Evolutionary conservation across 2,113 vertebrate species (phyloP).

Genomic region (Oncorhynchus nerka): DNA sequence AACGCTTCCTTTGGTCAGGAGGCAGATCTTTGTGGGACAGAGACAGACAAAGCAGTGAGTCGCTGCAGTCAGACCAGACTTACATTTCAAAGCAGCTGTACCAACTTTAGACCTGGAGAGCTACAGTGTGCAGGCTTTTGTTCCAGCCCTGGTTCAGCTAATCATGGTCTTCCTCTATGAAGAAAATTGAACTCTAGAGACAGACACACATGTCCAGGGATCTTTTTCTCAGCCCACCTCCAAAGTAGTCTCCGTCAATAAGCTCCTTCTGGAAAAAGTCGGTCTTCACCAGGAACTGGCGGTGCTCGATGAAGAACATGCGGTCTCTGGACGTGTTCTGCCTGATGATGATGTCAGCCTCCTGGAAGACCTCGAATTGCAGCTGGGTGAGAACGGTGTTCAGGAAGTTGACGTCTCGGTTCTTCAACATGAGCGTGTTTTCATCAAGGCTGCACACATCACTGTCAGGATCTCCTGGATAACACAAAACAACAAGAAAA

Average conservation of each 20-base stretch:
- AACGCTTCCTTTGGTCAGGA: conserved; percentile 66
- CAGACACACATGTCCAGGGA: too few relatives aligned
- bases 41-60: background rate
- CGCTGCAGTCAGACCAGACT: too few relatives aligned
- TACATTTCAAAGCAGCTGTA: too few relatives aligned
- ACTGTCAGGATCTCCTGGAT: conserved; percentile 58
- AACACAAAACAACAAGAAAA: too few relatives aligned
- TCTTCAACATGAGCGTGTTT: conserved; percentile 65
- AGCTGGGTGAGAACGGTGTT: conserved; percentile 51
- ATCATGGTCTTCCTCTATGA: background rate
- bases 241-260: conserved; percentile 71
- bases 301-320: conserved; percentile 71
- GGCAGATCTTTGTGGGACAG: conserved; percentile 48
- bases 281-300: conserved; percentile 62
- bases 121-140: too few relatives aligned
- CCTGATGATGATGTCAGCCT: conserved; percentile 50
- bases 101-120: too few relatives aligned
- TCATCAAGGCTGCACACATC: conserved; percentile 53
- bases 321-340: conserved; percentile 53
- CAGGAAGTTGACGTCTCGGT: conserved; percentile 63
- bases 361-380: conserved; percentile 60
- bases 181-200: too few relatives aligned
- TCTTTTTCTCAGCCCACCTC: conserved; percentile 48
- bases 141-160: background rate
- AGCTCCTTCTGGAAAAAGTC: conserved; percentile 61